These are phyloP conservation scores for Sinosuthora webbiana DNA, from an alignment of 2,113 vertebrate genomes.

Conservation along the genomic window DNA sequence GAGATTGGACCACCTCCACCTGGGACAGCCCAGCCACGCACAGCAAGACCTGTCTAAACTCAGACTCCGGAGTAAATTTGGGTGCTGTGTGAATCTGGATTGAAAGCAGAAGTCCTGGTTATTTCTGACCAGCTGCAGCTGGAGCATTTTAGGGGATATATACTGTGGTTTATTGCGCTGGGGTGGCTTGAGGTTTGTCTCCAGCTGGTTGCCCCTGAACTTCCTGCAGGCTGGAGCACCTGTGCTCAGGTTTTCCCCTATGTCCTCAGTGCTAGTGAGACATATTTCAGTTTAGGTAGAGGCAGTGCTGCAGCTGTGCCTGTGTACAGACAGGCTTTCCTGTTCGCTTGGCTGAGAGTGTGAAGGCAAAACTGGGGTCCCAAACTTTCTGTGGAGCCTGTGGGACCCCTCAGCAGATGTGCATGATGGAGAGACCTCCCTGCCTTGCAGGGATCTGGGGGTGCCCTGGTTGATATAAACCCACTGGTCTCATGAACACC, in stretches of 20 bases:
- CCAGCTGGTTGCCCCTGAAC: not conserved
- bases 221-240: not conserved
- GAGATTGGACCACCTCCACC: accelerated
- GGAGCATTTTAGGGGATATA: not conserved
- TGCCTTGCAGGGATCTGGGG: not conserved
- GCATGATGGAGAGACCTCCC: not conserved
- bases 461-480: not conserved
- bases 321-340: not conserved
- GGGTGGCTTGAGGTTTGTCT: not conserved
- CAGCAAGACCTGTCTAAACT: not conserved
- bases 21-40: not conserved
- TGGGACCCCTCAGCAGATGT: not conserved
- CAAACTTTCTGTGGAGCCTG: not conserved
- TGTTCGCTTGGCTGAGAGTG: accelerated
- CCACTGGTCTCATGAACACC: not conserved
- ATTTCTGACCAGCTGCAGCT: not conserved
- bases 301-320: accelerated
- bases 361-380: not conserved
- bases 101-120: not conserved
- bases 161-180: not conserved
- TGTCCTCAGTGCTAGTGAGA: not conserved
- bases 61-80: not conserved
- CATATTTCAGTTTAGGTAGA: not conserved
- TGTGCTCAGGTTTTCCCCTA: not conserved
- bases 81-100: not conserved